Percentiles rank a stretch among this genome's conserved stretches.
Evolutionary conservation across 2,113 vertebrate species (phyloP).

Genomic region (Hassar affinis): DNA sequence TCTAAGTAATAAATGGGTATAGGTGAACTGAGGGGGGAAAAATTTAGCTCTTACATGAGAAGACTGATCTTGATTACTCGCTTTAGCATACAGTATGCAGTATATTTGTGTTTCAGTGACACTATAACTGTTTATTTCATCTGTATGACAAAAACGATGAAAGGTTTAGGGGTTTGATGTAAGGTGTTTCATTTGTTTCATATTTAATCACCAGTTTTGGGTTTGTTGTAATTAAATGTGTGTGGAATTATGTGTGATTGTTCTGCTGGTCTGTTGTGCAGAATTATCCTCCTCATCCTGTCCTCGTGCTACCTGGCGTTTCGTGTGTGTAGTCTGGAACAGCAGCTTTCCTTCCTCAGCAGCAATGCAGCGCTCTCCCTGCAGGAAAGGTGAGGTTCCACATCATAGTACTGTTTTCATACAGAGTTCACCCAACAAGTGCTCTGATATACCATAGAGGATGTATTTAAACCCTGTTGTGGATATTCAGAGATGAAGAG

Average conservation of each 20-base stretch:
- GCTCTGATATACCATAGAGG: not conserved
- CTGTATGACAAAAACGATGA: not conserved
- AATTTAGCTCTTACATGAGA: not conserved
- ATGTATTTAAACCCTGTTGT: not conserved
- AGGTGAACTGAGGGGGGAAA: not conserved
- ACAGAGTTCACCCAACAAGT: not conserved
- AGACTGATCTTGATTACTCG: not conserved
- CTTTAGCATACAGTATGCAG: not conserved
- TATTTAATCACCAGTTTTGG: not conserved
- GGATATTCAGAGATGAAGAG: no score
- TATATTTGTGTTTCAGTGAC: not conserved
- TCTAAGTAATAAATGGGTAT: not conserved
- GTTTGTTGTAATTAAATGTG: not conserved
- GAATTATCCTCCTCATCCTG: constrained; percentile 83
- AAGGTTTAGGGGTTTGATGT: no score
- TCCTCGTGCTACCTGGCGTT: constrained; percentile 92
- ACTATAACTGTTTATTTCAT: not conserved
- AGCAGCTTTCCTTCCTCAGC: constrained; percentile 83
- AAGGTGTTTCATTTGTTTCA: no score
- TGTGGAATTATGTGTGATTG: not conserved
- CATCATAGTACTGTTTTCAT: constrained; percentile 33
- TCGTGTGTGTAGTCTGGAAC: constrained; percentile 89
- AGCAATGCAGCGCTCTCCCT: constrained; percentile 69
- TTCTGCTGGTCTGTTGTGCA: constrained; percentile 49
- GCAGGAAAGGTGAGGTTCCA: constrained; percentile 69